These are phyloP conservation scores for Cantharis rustica DNA, from an alignment of 2,888 invertebrate genomes.

Conservation along the genomic window DNA sequence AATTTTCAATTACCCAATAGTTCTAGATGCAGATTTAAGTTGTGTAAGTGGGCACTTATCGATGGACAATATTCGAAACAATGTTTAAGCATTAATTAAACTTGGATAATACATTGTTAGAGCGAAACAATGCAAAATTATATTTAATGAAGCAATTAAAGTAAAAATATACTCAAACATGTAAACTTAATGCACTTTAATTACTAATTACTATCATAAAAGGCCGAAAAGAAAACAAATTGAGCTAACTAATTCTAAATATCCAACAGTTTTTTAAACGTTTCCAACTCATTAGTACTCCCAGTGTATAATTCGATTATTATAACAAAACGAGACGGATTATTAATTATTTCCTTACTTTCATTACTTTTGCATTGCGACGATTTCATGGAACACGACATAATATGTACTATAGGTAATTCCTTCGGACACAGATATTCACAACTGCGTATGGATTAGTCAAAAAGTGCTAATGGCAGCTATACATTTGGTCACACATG, in stretches of 20 bases:
- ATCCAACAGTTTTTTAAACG: neutral
- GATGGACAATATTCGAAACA: neutral
- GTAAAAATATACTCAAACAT: neutral
- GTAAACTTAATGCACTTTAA: neutral
- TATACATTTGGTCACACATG: too few species aligned
- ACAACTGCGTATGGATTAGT: too few species aligned
- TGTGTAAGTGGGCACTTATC: neutral
- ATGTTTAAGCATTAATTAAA: neutral
- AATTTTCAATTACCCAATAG: neutral
- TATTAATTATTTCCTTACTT: neutral
- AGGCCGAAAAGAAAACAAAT: neutral
- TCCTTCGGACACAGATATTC: too few species aligned
- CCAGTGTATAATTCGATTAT: neutral
- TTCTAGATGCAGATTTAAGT: neutral
- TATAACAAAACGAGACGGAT: neutral
- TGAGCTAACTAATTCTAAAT: neutral
- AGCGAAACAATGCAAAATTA: neutral
- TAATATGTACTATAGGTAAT: too few species aligned
- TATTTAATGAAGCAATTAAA: neutral
- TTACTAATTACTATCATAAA: neutral
- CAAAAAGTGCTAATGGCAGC: too few species aligned
- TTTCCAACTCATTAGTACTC: neutral
- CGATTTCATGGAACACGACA: neutral
- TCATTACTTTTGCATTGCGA: neutral
- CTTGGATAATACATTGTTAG: neutral